Base-by-base conservation (phyloP, 2,797 vertebrate species). In the Danio tinwini region DNA sequence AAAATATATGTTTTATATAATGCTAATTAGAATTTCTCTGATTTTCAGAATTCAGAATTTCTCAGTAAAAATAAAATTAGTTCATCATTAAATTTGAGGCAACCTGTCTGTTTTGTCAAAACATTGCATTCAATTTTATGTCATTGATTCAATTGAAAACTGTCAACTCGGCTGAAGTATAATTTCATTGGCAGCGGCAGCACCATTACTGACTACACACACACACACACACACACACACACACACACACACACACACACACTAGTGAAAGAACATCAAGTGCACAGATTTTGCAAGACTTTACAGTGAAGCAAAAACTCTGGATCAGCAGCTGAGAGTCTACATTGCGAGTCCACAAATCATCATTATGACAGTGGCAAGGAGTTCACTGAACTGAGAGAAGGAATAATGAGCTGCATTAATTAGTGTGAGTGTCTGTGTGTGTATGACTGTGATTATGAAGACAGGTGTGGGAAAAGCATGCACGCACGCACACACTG, bases 341-440 rank as follows among this genome's bases (percentile, higher is more conserved):
- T 55, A 55, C 37, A 71, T 13, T 55, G 70, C 10, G n/a, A 71
- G 39, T 55, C 53, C 53, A 58, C 40, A 72, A 72, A 58, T 72
- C 70, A 78, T 17, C 55, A 50, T 62, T 45, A 45, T 47, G 58
- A 62, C 7, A 17, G 21, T 49, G 45, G 29, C 45, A 9, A 50
- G 9, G 49, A 40, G 62, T 9, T 37, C 14, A 37, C 45, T 11
- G 29, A 69, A 70, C 44, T 49, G 21, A 67, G 55, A 65, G 10
- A 70, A 40, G 50, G 61, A 55, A 47, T 64, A 55, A 55, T 11
- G 59, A 44, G 39, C 2, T 8, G 10, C 13, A 64, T 64, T 19
- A 19, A 21, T 3, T 5, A 53, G 74, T 29, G n/a, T 65, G 47
- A 53, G 69, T 56, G 59, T 55, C 56, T 39, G 40, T 37, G 39